These are phyloP conservation scores for Nomada hirtipes DNA, from an alignment of 2,888 invertebrate genomes.

Conservation along the genomic window DNA sequence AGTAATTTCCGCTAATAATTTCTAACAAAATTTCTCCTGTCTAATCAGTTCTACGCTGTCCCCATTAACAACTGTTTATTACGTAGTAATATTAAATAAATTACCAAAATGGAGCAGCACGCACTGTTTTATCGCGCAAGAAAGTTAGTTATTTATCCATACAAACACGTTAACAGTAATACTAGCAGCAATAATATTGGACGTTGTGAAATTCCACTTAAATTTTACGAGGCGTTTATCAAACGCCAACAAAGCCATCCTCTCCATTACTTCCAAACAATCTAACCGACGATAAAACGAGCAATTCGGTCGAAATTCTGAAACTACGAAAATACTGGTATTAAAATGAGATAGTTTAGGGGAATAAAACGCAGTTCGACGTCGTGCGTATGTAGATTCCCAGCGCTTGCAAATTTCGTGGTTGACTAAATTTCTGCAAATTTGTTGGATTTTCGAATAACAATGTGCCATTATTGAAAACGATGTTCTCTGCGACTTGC, in stretches of 20 bases:
- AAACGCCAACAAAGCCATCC: conserved; percentile 44
- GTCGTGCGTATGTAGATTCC: neutral
- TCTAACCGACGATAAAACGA: conserved; percentile 35
- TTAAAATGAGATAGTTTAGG: conserved; percentile 24
- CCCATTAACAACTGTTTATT: neutral
- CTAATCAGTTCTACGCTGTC: neutral
- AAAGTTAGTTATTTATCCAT: conserved; percentile 3
- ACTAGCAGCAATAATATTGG: conserved; percentile 26
- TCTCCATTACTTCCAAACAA: conserved; percentile 33
- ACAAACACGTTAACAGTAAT: conserved; percentile 10
- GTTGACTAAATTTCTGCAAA: neutral
- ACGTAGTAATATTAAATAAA: neutral
- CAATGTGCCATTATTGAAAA: neutral
- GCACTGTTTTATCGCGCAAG: neutral
- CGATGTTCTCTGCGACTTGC: neutral
- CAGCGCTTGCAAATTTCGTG: neutral
- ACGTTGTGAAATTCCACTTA: conserved; percentile 6
- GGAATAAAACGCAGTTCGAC: conserved; percentile 16
- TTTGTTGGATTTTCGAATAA: neutral
- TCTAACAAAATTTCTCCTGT: neutral
- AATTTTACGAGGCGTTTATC: conserved; percentile 44
- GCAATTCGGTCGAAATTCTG: conserved; percentile 11
- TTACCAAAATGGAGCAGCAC: neutral
- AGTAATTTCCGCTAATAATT: neutral
- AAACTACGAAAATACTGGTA: conserved; percentile 29